Conservation (phyloP, 2,113 vertebrate genomes). For the Coryphaenoides rupestris region DNA sequence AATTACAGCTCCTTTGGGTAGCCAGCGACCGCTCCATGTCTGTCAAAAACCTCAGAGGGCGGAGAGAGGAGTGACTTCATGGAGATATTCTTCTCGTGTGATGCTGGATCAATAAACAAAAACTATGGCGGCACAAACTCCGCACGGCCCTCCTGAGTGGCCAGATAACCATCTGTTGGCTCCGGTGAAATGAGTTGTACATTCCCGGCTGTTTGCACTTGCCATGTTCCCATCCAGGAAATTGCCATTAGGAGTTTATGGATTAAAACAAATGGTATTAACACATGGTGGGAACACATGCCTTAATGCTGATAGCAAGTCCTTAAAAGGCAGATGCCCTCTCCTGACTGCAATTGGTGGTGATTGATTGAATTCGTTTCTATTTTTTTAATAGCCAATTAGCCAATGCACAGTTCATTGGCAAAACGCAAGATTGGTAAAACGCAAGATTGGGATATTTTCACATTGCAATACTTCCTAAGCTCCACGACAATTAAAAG, state of each 20-base stretch:
- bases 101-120: not conserved
- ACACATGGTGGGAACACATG: conserved; percentile 17
- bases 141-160: conserved; percentile 30
- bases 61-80: not conserved
- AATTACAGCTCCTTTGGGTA: not conserved
- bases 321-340: conserved; percentile 56
- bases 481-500: not conserved
- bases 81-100: not conserved
- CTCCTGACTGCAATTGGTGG: conserved; percentile 49
- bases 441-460: not conserved
- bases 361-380: conserved; percentile 28
- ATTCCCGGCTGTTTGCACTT: conserved; percentile 57
- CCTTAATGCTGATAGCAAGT: conserved; percentile 28
- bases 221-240: conserved; percentile 26
- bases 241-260: conserved; percentile 32
- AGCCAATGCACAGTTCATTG: not conserved
- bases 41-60: not conserved
- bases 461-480: not conserved
- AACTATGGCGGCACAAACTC: conserved; percentile 33
- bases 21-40: not conserved
- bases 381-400: not conserved
- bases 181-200: conserved; percentile 26
- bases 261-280: conserved; percentile 41
- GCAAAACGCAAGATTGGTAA: not conserved
- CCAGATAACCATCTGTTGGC: conserved; percentile 40